Evolutionary conservation across 2,113 vertebrate genomes (phyloP).

Genomic region (Sorex araneus): DNA sequence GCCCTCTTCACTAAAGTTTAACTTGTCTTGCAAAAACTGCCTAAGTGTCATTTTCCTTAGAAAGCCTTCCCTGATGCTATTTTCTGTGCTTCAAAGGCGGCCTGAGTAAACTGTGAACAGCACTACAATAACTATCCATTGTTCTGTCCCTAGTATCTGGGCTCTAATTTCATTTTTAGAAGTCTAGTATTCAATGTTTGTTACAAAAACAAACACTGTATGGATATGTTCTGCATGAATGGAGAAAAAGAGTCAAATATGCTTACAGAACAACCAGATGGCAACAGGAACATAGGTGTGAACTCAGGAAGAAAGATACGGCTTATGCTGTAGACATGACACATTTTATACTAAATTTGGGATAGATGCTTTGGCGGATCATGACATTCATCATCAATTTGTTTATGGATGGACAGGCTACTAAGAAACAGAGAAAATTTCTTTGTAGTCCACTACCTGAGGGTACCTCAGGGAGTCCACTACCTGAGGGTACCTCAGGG

Average conservation of each 20-base stretch:
- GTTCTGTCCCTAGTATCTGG: not conserved
- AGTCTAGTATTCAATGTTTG: constrained; percentile 13
- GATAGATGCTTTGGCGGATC: constrained; percentile 29
- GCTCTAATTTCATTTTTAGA: constrained; percentile 17
- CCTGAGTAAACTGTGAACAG: constrained; percentile 18
- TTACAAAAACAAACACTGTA: not conserved
- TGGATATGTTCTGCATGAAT: not conserved
- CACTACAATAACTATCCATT: constrained; percentile 21
- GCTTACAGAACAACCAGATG: constrained; percentile 43
- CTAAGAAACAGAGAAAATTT: not conserved
- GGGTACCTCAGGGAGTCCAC: too few relatives aligned
- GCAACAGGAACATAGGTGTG: constrained; percentile 42
- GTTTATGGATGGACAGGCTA: not conserved
- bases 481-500: too few relatives aligned
- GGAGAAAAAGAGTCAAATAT: not conserved
- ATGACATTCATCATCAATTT: constrained; percentile 58
- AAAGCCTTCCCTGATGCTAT: not conserved
- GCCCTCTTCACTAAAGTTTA: not conserved
- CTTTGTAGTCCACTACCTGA: too few relatives aligned
- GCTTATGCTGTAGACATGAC: constrained; percentile 28
- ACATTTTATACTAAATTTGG: constrained; percentile 56
- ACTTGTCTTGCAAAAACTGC: constrained; percentile 10
- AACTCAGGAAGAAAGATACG: constrained; percentile 34
- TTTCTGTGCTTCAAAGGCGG: constrained; percentile 38
- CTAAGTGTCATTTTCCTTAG: constrained; percentile 26